Conservation (phyloP, 2,888 invertebrate species). For the Galerucella nymphaeae region DNA sequence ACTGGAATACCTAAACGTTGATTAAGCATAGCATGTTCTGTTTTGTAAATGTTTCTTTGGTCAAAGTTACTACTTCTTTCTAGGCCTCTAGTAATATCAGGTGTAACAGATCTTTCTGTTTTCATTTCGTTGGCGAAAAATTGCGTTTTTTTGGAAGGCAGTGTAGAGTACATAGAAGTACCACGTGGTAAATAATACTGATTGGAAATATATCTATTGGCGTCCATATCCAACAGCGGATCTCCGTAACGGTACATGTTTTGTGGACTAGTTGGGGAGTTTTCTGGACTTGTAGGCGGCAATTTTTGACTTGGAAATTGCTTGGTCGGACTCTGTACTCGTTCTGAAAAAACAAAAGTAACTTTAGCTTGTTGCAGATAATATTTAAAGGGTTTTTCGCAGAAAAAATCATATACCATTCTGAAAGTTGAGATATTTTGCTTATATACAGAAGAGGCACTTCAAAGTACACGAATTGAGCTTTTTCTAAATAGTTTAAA, state of each 20-base stretch:
- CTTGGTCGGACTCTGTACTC: slow-evolving; percentile 56
- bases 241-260: slow-evolving; percentile 54
- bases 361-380: background rate
- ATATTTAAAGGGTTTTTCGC: too few relatives aligned
- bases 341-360: slow-evolving; percentile 55
- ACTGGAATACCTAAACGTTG: slow-evolving; percentile 60
- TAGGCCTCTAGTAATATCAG: slow-evolving; percentile 68
- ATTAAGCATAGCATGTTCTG: slow-evolving; percentile 49
- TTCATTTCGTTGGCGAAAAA: slow-evolving; percentile 61
- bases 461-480: too few relatives aligned
- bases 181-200: slow-evolving; percentile 54
- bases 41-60: slow-evolving; percentile 41
- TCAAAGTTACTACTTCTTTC: slow-evolving; percentile 48
- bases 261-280: slow-evolving; percentile 37
- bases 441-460: too few relatives aligned
- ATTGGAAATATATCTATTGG: slow-evolving; percentile 46
- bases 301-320: slow-evolving; percentile 40
- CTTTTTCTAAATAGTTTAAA: too few relatives aligned
- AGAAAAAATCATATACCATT: too few relatives aligned
- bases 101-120: slow-evolving; percentile 66
- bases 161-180: slow-evolving; percentile 60
- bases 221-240: slow-evolving; percentile 46
- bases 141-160: slow-evolving; percentile 65
- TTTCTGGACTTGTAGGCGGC: slow-evolving; percentile 53
- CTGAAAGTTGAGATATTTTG: too few relatives aligned